Base-by-base conservation (phyloP, 2,797 vertebrate species). In the Eremophila alpestris region DNA sequence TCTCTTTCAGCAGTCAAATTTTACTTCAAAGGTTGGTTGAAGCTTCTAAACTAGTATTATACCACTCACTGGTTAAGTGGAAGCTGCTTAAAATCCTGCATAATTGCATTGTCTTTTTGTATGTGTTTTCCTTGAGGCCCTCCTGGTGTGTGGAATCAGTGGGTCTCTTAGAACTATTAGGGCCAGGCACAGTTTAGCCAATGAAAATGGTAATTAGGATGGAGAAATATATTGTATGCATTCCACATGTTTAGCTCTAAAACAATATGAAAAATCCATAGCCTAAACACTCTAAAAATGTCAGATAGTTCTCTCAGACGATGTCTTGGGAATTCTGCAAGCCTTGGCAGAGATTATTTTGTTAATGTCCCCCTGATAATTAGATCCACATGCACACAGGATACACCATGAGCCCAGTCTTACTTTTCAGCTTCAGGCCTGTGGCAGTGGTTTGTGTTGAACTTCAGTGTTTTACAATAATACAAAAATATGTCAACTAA, bases 381-480 rank as follows among this genome's bases (percentile, higher is more conserved):
- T 79, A 84, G 56, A 70, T 67, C 86, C 90, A 73, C 21, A 48
- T 76, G 76, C 18, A 36, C 5, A 9, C 27, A 80, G 0, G 2
- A 68, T 43, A n/a, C 26, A 54, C 32, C 18, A 21, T 36, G 32
- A 87, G 36, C 62, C 49, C 40, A 67, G 34, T 63, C 87, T 63
- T 85, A 40, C 77, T 75, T 93, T 89, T 88, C 65, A 52, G 16
- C 59, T 81, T 69, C 58, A 73, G 52, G 34, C 62, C n/a, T 73
- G 34, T 69, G 62, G 36, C 48, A 36, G n/a, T 43, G 40, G 51
- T 71, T 88, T 83, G 49, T 45, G 30, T 40, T 91, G 46, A 93
- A 86, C 62, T 86, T 91, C 46, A 86, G 30, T 83, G 38, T 64
- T 92, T 94, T 62, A 71, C 81, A 94, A 77, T 51, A 93, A 59